phyloP scores from a whole-genome alignment of 2,888 invertebrate genomes.

The Drosophila mercatorum region DNA sequence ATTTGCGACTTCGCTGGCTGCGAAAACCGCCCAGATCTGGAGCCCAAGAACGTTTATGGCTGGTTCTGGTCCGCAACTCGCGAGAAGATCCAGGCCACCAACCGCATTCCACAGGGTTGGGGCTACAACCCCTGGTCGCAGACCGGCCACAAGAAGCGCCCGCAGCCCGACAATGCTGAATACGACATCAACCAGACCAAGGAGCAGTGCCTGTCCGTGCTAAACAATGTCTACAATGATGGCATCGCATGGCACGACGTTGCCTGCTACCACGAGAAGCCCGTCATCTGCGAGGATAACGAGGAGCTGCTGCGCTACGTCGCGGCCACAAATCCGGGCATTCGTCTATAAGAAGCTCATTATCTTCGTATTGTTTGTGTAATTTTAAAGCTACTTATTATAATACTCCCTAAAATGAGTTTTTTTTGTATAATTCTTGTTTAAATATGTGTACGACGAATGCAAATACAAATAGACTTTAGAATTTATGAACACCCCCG shows the following conservation, averaged over 20 bases:
- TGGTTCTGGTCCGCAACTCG: constrained; percentile 98
- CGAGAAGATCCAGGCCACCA: constrained; percentile 93
- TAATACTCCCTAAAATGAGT: constrained; percentile 79
- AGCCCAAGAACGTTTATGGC: constrained; percentile 93
- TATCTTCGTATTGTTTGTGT: constrained; percentile 72
- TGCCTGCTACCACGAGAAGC: constrained; percentile 96
- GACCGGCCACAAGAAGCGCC: constrained; percentile 94
- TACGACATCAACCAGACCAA: constrained; percentile 94
- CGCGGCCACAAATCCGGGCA: constrained; percentile 92
- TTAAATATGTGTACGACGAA: constrained; percentile 74
- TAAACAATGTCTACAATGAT: constrained; percentile 97
- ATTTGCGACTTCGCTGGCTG: constrained; percentile 97
- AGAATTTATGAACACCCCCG: constrained; percentile 81
- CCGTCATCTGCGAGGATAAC: constrained; percentile 95
- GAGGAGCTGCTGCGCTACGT: constrained; percentile 94
- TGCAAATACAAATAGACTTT: constrained; percentile 83
- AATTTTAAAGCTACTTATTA: constrained; percentile 78
- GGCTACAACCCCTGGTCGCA: constrained; percentile 95
- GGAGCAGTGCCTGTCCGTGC: constrained; percentile 93
- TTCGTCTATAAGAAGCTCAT: constrained; percentile 88
- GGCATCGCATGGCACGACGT: constrained; percentile 98
- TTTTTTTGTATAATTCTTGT: constrained; percentile 76
- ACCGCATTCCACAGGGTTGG: constrained; percentile 86
- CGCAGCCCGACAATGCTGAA: constrained; percentile 96
- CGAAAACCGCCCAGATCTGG: constrained; percentile 92